Conservation (phyloP, 2,113 vertebrate species). For the Dryoscopus gambensis region DNA sequence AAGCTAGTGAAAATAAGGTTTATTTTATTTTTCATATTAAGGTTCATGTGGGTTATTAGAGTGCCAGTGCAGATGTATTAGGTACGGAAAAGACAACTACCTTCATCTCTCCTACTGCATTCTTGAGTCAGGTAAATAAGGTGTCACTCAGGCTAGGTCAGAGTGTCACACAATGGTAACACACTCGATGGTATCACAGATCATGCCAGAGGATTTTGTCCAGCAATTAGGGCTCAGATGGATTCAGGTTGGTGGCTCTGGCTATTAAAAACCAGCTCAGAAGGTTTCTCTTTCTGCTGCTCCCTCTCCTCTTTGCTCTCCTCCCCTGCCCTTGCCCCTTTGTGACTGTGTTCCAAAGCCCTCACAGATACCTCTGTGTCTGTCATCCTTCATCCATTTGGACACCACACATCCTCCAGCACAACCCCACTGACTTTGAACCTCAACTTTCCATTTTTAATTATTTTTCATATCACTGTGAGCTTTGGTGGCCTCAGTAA, state of each 20-base stretch:
- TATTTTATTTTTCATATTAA: neutral
- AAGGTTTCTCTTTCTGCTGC: neutral
- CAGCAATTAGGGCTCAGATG: neutral
- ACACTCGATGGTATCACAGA: fast-evolving
- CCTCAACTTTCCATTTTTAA: neutral
- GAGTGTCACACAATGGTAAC: fast-evolving
- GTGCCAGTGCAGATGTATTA: neutral
- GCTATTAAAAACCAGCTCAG: neutral
- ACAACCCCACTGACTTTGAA: neutral
- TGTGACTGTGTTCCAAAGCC: neutral
- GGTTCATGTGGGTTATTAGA: neutral
- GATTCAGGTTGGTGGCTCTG: neutral
- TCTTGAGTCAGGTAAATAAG: neutral
- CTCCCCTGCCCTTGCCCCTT: neutral
- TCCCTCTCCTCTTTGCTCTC: neutral
- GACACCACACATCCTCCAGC: neutral
- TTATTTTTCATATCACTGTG: neutral
- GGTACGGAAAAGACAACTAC: neutral
- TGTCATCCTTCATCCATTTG: neutral
- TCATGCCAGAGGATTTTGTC: neutral
- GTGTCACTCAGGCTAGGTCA: neutral
- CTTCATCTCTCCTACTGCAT: neutral
- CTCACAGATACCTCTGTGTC: neutral
- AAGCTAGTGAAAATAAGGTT: neutral
- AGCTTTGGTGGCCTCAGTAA: neutral